These are phyloP conservation scores for Nibea coibor DNA, from an alignment of 2,113 vertebrate species.

Conservation along the genomic window DNA sequence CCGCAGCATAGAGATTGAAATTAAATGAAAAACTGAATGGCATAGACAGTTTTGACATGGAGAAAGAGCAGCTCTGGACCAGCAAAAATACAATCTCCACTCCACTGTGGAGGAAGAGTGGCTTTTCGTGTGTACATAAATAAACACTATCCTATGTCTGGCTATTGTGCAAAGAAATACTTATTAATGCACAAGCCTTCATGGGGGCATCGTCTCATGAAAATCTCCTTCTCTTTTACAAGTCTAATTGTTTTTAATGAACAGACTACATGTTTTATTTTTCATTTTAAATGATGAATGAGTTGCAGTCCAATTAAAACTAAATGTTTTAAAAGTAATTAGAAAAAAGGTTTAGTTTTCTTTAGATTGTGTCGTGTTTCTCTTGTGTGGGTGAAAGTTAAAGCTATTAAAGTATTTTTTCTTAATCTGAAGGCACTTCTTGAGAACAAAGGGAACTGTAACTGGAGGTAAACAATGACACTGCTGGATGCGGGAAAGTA, in stretches of 20 bases:
- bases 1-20: constrained; percentile 35
- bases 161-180: not conserved
- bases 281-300: not conserved
- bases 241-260: not conserved
- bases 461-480: constrained; percentile 1
- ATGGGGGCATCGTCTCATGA: not conserved
- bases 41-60: constrained; percentile 26
- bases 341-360: not conserved
- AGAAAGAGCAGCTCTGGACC: constrained; percentile 40
- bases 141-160: not conserved
- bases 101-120: constrained; percentile 1
- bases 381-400: not conserved
- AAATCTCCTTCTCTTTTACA: not conserved
- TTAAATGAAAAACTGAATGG: constrained; percentile 54
- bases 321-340: not conserved
- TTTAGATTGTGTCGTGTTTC: not conserved
- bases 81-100: constrained; percentile 43
- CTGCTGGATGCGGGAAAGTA: not conserved
- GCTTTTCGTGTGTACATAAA: not conserved
- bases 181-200: not conserved
- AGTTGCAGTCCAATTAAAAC: not conserved
- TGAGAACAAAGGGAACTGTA: not conserved
- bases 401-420: not conserved
- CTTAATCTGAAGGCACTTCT: not conserved
- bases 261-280: not conserved